These are phyloP conservation scores for Andrena haemorrhoa DNA, from an alignment of 2,888 invertebrate genomes.

Conservation along the genomic window DNA sequence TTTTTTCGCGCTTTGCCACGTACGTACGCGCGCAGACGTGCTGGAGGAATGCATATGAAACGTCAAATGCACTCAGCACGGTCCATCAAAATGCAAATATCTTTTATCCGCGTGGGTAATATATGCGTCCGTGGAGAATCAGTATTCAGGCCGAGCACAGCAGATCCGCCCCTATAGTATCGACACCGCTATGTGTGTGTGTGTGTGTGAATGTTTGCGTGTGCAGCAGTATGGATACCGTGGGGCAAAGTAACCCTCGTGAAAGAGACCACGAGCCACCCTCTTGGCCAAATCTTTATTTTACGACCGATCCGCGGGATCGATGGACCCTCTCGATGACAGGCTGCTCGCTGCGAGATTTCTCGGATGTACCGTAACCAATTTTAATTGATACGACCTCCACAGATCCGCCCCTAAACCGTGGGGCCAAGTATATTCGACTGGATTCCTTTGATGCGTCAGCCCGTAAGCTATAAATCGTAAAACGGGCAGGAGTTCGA, in stretches of 20 bases:
- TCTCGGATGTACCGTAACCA: constrained; percentile 58
- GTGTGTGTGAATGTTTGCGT: constrained; percentile 16
- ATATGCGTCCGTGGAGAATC: constrained; percentile 82
- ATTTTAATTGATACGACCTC: constrained; percentile 70
- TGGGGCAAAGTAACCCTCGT: constrained; percentile 68
- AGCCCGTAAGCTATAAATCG: constrained; percentile 42
- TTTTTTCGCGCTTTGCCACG: constrained; percentile 40
- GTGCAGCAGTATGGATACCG: constrained; percentile 35
- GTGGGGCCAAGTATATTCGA: constrained; percentile 30
- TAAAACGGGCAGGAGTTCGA: constrained; percentile 5
- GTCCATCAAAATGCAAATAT: constrained; percentile 83
- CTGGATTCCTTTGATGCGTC: constrained; percentile 41
- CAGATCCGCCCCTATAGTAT: constrained; percentile 79
- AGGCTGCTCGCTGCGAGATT: constrained; percentile 47
- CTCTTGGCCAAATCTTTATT: constrained; percentile 76
- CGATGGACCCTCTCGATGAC: constrained; percentile 56
- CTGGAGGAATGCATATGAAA: constrained; percentile 79
- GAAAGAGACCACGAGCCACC: constrained; percentile 58
- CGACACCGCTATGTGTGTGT: constrained; percentile 51
- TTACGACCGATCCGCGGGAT: constrained; percentile 69
- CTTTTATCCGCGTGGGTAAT: constrained; percentile 81
- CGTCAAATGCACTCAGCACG: constrained; percentile 82
- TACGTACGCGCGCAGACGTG: constrained; percentile 50
- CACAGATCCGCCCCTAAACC: neutral
- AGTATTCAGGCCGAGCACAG: constrained; percentile 80